Evolutionary conservation across 2,113 vertebrate genomes (phyloP).

Genomic region (Caracal caracal): DNA sequence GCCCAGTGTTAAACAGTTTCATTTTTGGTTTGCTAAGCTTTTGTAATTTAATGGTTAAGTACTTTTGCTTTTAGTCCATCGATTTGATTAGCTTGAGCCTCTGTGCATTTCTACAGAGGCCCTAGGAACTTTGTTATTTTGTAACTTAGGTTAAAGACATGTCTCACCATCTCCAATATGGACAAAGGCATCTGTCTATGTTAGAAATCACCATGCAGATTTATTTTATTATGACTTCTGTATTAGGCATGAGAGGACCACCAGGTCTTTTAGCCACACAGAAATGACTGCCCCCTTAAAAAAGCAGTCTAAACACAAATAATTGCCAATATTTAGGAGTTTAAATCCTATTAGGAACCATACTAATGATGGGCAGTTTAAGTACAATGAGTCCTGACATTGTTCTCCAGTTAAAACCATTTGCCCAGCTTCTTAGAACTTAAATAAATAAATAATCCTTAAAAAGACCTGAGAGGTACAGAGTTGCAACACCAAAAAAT

Average conservation of each 20-base stretch:
- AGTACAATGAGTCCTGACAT: not conserved
- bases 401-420: constrained; percentile 26
- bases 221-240: not conserved
- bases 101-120: not conserved
- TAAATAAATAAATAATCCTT: not conserved
- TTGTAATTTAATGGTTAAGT: constrained; percentile 45
- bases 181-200: not conserved
- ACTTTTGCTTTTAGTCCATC: constrained; percentile 17
- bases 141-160: not conserved
- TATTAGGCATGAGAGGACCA: constrained; percentile 22
- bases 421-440: not conserved
- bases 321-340: not conserved
- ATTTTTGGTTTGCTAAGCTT: constrained; percentile 9
- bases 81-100: not conserved
- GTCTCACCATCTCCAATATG: not conserved
- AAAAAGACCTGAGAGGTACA: not conserved
- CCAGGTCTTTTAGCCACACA: not conserved
- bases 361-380: constrained; percentile 29
- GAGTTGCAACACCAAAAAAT: not conserved
- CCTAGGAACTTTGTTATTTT: not conserved
- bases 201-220: not conserved
- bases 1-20: not conserved
- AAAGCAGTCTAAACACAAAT: constrained; percentile 18
- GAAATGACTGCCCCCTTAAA: not conserved
- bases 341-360: not conserved